Base-by-base conservation (phyloP, 64 coral and sea anemone genomes). In the Montipora sp. region DNA sequence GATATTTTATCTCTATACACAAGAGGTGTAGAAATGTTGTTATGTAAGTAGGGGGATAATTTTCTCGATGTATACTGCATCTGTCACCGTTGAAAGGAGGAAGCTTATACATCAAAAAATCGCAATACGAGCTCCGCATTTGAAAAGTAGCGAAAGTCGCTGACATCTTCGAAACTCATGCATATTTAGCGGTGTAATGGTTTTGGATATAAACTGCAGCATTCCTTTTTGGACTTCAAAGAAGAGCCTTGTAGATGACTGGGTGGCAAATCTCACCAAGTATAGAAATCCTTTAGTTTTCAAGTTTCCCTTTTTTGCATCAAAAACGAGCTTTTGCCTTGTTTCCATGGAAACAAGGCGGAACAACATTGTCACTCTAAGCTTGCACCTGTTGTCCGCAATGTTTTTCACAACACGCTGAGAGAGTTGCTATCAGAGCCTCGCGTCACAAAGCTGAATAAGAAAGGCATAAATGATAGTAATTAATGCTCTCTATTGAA, bases 351-450 rank as follows among this genome's bases (percentile, higher is more conserved):
- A 8, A 71, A 85, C 65, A 50, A 85, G 19, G 16, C 70, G 68
- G 24, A 72, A 71, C 66, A 70, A 85, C 46, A 85, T 8, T 85
- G 44, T 72, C 16, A 10, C 9, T 45, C 46, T 8, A 49, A 10
- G 2, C 19, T 2, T 85, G 82, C 82, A 85, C 59, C 82, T 85
- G 82, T 85, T 68, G 18, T 43, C 16, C 5, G 22, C 24, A n/a
- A 50, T 71, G 82, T 72, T 85, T 71, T 70, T 48, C 7, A 85
- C 61, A 85, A 72, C 82, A 85, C 71, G 36, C 44, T 13, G 80
- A 47, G 60, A 7, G 61, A 72, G 8, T 45, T 50, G 7, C 61
- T 50, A 85, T 71, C 47, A 27, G 51, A 11, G 65, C 48, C 19
- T 3, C 44, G 65, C 82, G 61, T 85, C 55, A 80, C 78, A 82